Conservation (phyloP, 2,888 invertebrate species). For the Protula sp. region DNA sequence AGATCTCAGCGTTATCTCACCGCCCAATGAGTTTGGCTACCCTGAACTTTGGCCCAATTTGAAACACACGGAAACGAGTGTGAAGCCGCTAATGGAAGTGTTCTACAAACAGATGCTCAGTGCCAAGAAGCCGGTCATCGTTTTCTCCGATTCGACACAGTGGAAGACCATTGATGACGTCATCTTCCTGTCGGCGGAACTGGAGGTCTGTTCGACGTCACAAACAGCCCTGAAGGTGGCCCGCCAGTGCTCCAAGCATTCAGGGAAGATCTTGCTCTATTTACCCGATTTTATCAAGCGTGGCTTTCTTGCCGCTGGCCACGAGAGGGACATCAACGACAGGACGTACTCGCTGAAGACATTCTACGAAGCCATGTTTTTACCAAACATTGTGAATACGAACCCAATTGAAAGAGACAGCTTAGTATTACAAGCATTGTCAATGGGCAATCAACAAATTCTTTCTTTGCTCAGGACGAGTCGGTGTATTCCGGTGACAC, state of each 20-base stretch:
- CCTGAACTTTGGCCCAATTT: slow-evolving; percentile 21
- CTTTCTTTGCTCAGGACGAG: slow-evolving; percentile 20
- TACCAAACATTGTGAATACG: slow-evolving; percentile 25
- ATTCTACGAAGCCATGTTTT: slow-evolving; percentile 27
- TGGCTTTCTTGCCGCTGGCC: slow-evolving; percentile 11
- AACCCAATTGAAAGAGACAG: slow-evolving; percentile 18
- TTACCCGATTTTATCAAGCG: slow-evolving; percentile 14
- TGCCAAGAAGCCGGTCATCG: neutral
- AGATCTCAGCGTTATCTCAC: slow-evolving; percentile 17
- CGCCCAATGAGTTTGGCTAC: slow-evolving; percentile 9
- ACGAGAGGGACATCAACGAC: slow-evolving; percentile 9
- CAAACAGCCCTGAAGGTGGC: neutral
- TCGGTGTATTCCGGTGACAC: slow-evolving; percentile 30
- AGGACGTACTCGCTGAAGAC: slow-evolving; percentile 16
- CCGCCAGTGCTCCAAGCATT: neutral
- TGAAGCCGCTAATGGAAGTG: slow-evolving; percentile 4
- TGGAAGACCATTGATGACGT: slow-evolving; percentile 22
- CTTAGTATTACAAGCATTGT: slow-evolving; percentile 26
- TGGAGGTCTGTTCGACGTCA: neutral
- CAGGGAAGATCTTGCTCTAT: slow-evolving; percentile 3
- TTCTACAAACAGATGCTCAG: slow-evolving; percentile 17
- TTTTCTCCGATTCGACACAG: slow-evolving; percentile 18
- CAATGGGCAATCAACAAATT: slow-evolving; percentile 19
- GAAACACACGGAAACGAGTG: slow-evolving; percentile 8
- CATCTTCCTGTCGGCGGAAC: slow-evolving; percentile 23